These are phyloP conservation scores for Sebastiscus albofasciatus DNA, from an alignment of 2,797 vertebrate genomes.

Conservation along the genomic window DNA sequence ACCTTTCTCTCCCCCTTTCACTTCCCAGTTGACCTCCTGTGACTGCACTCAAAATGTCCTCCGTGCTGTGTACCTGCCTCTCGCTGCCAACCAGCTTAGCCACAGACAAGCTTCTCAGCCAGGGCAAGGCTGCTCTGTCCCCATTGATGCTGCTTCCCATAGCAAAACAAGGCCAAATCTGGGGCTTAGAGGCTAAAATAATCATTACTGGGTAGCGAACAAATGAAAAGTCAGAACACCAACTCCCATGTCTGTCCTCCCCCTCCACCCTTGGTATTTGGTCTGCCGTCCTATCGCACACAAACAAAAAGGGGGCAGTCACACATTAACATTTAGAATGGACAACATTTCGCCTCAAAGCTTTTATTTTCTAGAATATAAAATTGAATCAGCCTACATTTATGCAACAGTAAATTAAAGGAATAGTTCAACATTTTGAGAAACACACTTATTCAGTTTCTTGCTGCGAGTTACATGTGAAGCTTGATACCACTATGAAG, in stretches of 20 bases:
- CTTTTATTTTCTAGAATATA: not conserved
- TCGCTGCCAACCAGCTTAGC: constrained; percentile 70
- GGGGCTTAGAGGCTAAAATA: constrained; percentile 79
- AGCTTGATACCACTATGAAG: not conserved
- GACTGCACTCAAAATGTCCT: constrained; percentile 50
- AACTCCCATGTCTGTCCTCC: constrained; percentile 50
- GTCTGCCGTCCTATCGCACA: constrained; percentile 34
- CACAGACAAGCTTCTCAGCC: constrained; percentile 69
- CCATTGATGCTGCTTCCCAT: constrained; percentile 65
- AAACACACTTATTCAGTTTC: not conserved
- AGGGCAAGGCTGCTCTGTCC: constrained; percentile 66
- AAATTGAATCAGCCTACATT: not conserved
- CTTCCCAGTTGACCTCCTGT: constrained; percentile 45
- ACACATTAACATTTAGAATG: constrained; percentile 41
- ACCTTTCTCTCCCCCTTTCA: constrained; percentile 6
- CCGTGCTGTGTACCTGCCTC: constrained; percentile 65
- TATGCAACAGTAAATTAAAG: not conserved
- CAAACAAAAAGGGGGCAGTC: constrained; percentile 37
- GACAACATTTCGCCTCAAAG: constrained; percentile 8
- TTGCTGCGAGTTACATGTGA: not conserved
- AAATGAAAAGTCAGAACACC: constrained; percentile 76
- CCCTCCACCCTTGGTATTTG: constrained; percentile 53
- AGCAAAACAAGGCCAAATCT: constrained; percentile 81
- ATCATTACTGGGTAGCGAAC: constrained; percentile 78
- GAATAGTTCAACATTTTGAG: not conserved